phyloP scores from a whole-genome alignment of 2,113 vertebrate genomes.

The Sceloporus tristichus region DNA sequence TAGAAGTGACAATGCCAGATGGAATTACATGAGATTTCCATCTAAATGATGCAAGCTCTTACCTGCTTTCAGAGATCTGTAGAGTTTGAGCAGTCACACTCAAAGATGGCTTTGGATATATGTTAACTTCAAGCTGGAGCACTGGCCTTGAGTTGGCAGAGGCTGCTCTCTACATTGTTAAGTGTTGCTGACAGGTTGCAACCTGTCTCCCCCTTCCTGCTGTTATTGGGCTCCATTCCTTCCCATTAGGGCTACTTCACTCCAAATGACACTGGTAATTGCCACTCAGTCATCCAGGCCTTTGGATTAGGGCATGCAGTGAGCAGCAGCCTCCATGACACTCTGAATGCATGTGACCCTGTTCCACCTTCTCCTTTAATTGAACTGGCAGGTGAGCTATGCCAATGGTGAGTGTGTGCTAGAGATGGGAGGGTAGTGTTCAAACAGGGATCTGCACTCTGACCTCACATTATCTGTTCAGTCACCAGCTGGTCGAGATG shows the following conservation, averaged over 20 bases:
- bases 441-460: slow-evolving; percentile 56
- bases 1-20: not conserved
- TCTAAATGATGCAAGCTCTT: not conserved
- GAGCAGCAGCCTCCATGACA: not conserved
- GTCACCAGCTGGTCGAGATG: slow-evolving; percentile 90
- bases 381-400: slow-evolving; percentile 12
- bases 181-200: not conserved
- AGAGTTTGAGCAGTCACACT: not conserved
- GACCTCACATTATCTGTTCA: slow-evolving; percentile 76
- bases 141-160: not conserved
- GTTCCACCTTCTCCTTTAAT: slow-evolving; percentile 25
- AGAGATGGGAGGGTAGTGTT: not conserved
- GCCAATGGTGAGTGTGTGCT: not conserved
- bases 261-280: slow-evolving; percentile 16
- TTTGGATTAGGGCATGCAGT: slow-evolving; percentile 21
- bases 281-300: not conserved
- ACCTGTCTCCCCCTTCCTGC: not conserved
- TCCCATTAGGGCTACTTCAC: slow-evolving; percentile 13
- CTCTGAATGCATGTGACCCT: not conserved
- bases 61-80: not conserved
- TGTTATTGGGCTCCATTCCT: slow-evolving; percentile 12
- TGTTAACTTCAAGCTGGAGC: not conserved
- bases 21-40: not conserved
- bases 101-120: not conserved
- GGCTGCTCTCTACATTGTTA: not conserved